Base-by-base conservation (phyloP, 2,113 vertebrate genomes). In the Laticauda colubrina region DNA sequence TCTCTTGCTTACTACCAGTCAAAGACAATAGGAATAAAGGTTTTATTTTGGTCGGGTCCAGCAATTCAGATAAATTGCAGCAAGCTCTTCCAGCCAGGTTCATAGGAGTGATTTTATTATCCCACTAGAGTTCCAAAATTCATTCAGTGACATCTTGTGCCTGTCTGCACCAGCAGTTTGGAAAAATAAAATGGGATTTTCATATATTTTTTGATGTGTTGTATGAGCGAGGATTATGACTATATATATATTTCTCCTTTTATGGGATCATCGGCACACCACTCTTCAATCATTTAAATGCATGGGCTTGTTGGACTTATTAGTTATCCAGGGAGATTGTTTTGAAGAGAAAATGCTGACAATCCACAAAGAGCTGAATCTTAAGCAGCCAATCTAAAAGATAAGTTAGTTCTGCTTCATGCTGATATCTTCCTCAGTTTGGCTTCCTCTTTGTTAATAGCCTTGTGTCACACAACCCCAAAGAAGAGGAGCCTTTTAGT, bases 151-250 rank as follows among this genome's bases (percentile, higher is more conserved):
- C 0, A 43, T 26, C 0, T 91, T 93, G 92, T 55, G 26, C 85
- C 92, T 94, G 89, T 91, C 54, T 93, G 89, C 93, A 91, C 85
- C n/a, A 18, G 43, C 93, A 64, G 89, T 91, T 95, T 92, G 91
- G 85, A 61, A 85, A 51, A 93, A 94, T 93, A 53, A 61, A 55
- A 92, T 34, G 69, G 20, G 59, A 87, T 94, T 96, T 86, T 91
- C 34, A 90, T 81, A 45, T 93, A 48, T 39, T 24, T 34, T 94
- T 85, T 93, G 91, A 91, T 92, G 69, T 39, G n/a, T 91, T 85
- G 92, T 94, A 12, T 26, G 91, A 0, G 5, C 91, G 75, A 91
- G 56, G n/a, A 56, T 94, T 94, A n/a, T 94, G 55, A 11, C 56
- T 23, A 75, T 18, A 18, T 75, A 34, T 75, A 7, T 75, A 34